phyloP scores from a whole-genome alignment of 2,113 vertebrate genomes.

The Nesospiza acunhae region DNA sequence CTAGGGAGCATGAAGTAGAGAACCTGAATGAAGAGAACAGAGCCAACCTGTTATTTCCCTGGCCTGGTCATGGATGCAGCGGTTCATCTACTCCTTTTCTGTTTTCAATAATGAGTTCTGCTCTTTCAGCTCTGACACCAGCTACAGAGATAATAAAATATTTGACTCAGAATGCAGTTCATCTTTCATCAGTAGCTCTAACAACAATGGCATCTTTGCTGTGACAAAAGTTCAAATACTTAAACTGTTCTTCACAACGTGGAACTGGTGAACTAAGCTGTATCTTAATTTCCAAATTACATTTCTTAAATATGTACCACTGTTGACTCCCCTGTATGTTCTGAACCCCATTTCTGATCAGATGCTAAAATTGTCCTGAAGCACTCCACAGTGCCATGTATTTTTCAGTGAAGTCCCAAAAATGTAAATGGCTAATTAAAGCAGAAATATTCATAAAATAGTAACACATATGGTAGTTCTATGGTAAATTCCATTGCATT shows the following conservation, averaged over 20 bases:
- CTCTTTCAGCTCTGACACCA: constrained; percentile 90
- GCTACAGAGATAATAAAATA: constrained; percentile 70
- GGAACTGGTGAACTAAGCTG: not conserved
- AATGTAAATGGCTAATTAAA: not conserved
- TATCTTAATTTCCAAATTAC: not conserved
- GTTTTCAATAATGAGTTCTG: constrained; percentile 90
- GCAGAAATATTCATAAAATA: not conserved
- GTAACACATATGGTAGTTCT: not conserved
- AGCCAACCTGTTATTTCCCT: constrained; percentile 90
- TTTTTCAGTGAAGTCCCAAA: not conserved
- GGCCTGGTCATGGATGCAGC: constrained; percentile 88
- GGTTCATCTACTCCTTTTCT: constrained; percentile 93
- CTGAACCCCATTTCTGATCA: not conserved
- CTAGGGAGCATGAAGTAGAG: not conserved
- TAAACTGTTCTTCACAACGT: not conserved
- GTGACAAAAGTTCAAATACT: not conserved
- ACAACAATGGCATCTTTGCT: not conserved
- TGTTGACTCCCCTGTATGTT: not conserved
- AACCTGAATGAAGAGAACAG: not conserved
- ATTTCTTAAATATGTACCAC: not conserved
- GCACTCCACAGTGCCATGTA: not conserved
- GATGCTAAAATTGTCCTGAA: not conserved
- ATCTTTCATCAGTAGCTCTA: not conserved
- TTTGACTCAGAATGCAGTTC: not conserved
- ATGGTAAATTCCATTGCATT: not conserved